Evolutionary conservation across 2,113 vertebrate species (phyloP).

Genomic region (Pampusana beccarii): DNA sequence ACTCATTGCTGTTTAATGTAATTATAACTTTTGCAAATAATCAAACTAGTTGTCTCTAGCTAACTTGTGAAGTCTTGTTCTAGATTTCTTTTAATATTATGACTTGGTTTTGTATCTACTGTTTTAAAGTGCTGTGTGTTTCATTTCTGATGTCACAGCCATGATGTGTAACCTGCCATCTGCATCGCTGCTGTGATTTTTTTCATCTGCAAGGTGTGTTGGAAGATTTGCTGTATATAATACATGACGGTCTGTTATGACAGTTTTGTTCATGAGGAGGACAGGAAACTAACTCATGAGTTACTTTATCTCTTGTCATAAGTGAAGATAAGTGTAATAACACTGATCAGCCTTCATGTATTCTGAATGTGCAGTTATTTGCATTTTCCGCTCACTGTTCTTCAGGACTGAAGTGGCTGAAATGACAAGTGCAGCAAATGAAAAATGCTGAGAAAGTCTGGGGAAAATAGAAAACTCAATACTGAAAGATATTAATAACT

Average conservation of each 20-base stretch:
- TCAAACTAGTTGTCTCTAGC: neutral
- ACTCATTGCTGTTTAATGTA: neutral
- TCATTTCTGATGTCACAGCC: slow-evolving; percentile 11
- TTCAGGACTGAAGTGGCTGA: slow-evolving; percentile 38
- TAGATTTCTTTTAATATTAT: neutral
- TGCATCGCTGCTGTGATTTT: neutral
- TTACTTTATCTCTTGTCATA: slow-evolving; percentile 37
- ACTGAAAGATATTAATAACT: slow-evolving; percentile 11
- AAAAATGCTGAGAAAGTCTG: slow-evolving; percentile 12
- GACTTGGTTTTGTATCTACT: neutral
- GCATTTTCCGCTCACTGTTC: slow-evolving; percentile 44
- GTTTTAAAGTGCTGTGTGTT: neutral
- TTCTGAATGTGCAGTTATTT: slow-evolving; percentile 36
- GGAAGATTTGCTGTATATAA: neutral
- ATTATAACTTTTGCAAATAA: neutral
- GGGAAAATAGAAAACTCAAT: neutral
- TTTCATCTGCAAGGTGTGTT: neutral
- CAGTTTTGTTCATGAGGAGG: slow-evolving; percentile 3
- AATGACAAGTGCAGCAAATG: slow-evolving; percentile 47
- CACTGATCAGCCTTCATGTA: slow-evolving; percentile 39
- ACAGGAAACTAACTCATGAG: neutral
- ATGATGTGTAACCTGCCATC: neutral
- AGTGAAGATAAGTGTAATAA: slow-evolving; percentile 61
- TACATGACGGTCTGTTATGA: neutral
- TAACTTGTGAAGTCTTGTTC: neutral